These are phyloP conservation scores for Connochaetes taurinus DNA, from an alignment of 2,113 vertebrate species.

Conservation along the genomic window DNA sequence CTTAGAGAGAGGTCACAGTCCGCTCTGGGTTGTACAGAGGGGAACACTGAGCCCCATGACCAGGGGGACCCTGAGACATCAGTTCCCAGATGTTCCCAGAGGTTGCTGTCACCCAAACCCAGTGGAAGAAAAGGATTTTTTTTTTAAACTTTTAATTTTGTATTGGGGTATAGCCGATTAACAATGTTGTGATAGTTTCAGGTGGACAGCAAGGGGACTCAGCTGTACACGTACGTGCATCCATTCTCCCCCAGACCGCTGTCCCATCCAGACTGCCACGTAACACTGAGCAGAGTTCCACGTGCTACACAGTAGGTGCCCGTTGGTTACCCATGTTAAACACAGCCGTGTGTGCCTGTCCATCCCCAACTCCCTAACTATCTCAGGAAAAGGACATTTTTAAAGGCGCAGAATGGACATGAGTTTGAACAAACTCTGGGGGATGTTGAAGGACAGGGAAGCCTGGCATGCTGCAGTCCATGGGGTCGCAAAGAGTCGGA, in stretches of 20 bases:
- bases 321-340: background rate
- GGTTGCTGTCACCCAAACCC: background rate
- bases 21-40: background rate
- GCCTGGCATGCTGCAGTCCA: background rate
- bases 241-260: background rate
- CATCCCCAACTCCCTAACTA: background rate
- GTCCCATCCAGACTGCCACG: background rate
- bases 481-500: background rate
- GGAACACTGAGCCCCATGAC: background rate
- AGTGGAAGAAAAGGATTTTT: background rate
- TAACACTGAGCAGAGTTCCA: background rate
- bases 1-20: background rate
- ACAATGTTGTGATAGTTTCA: background rate
- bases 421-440: background rate
- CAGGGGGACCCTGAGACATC: background rate
- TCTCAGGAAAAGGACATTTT: background rate
- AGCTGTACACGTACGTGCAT: fast-evolving
- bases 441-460: background rate
- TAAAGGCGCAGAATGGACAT: background rate
- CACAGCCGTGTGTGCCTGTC: background rate
- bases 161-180: background rate
- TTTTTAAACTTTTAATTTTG: background rate
- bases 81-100: background rate
- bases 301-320: fast-evolving
- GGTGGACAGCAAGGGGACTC: background rate